Evolutionary conservation across 2,888 invertebrate genomes (phyloP).

Genomic region (Leptinotarsa peninsularis): DNA sequence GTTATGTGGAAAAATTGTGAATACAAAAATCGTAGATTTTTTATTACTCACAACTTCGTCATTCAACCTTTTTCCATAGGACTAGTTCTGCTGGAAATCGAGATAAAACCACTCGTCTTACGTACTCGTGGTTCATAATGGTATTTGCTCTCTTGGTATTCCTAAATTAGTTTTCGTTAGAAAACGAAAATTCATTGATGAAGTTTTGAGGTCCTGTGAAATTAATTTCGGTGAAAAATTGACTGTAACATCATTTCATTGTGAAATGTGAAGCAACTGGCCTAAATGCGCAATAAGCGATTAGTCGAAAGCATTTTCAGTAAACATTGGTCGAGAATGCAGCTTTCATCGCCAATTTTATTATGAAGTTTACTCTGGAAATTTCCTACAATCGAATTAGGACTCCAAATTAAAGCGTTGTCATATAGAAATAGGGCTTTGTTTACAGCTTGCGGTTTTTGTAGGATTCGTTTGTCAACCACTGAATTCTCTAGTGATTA

Average conservation of each 20-base stretch:
- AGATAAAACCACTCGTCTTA: no score
- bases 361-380: background rate
- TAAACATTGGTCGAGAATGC: background rate
- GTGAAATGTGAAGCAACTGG: background rate
- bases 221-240: background rate
- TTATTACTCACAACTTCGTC: no score
- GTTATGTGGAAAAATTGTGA: no score
- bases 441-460: background rate
- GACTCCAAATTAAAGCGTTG: background rate
- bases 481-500: background rate
- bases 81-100: no score
- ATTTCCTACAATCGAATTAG: background rate
- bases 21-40: no score
- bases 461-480: background rate
- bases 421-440: background rate
- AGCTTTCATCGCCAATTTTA: background rate
- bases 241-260: background rate
- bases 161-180: no score
- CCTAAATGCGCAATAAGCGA: background rate
- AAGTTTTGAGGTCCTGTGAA: no score
- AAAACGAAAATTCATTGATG: no score
- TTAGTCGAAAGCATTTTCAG: background rate
- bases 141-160: no score
- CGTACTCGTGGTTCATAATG: no score
- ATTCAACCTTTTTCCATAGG: no score